Percentiles rank a stretch among this genome's conserved stretches.
Conservation (phyloP, 2,113 vertebrate species). For the Hyperoodon ampullatus region DNA sequence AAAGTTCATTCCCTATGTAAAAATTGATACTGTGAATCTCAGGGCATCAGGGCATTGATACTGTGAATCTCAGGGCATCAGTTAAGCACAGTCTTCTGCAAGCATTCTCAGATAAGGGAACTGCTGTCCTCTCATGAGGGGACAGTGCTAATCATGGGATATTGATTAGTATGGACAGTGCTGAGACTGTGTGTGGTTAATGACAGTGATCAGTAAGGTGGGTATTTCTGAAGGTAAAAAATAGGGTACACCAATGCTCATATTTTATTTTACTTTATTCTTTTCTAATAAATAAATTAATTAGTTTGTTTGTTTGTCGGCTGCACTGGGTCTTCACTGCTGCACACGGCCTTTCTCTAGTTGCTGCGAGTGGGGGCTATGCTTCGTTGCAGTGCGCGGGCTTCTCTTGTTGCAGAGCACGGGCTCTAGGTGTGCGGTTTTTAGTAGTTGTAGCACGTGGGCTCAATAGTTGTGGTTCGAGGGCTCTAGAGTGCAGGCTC, state of each 20-base stretch:
- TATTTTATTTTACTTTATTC: not conserved
- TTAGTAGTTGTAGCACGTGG: too few species aligned
- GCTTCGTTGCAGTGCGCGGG: too few species aligned
- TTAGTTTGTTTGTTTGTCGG: accelerated
- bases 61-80: not conserved
- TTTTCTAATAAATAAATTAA: too few species aligned
- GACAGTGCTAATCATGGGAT: not conserved
- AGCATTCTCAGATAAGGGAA: not conserved
- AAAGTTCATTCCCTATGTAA: not conserved
- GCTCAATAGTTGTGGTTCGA: too few species aligned
- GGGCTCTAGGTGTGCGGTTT: too few species aligned
- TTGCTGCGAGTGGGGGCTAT: too few species aligned
- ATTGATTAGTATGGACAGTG: not conserved
- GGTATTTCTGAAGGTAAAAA: not conserved
- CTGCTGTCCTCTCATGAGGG: not conserved
- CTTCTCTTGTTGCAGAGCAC: too few species aligned
- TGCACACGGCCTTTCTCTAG: too few species aligned
- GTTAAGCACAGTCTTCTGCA: not conserved
- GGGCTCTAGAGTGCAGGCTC: too few species aligned
- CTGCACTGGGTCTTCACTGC: too few species aligned
- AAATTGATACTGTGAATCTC: not conserved
- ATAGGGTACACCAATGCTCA: not conserved
- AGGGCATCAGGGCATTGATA: not conserved
- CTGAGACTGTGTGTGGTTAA: not conserved
- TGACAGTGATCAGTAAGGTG: not conserved